These are phyloP conservation scores for Thalassarche chlororhynchos DNA, from an alignment of 2,113 vertebrate genomes.

Conservation along the genomic window DNA sequence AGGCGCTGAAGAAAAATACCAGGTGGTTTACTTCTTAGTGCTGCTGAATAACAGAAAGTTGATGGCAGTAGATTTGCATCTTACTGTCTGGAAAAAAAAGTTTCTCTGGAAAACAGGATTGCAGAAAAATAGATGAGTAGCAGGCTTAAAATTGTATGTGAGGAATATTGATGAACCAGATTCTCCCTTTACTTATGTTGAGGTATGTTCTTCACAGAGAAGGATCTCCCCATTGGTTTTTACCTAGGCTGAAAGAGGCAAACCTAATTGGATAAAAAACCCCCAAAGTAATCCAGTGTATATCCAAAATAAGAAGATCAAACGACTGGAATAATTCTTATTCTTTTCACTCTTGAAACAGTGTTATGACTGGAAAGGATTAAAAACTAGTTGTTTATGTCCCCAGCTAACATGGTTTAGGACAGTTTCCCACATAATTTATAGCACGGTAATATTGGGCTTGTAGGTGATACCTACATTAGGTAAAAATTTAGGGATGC, in stretches of 20 bases:
- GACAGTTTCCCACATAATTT: background rate
- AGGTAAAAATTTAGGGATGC: background rate
- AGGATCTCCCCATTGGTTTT: background rate
- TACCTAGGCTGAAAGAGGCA: background rate
- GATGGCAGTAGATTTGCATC: slow-evolving; percentile 43
- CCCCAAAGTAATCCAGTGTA: background rate
- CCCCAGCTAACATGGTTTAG: background rate
- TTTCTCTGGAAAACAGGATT: background rate
- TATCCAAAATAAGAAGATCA: slow-evolving; percentile 37
- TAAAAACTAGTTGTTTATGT: slow-evolving; percentile 17
- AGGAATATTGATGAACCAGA: background rate
- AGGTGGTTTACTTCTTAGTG: slow-evolving; percentile 36
- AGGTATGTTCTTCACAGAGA: background rate
- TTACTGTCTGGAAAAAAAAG: background rate
- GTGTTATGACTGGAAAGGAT: background rate
- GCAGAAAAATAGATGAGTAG: background rate
- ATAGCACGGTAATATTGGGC: background rate
- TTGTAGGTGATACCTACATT: background rate
- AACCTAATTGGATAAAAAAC: background rate
- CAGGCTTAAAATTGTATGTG: background rate
- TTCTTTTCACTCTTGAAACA: background rate
- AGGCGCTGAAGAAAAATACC: slow-evolving; percentile 46
- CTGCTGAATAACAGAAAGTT: slow-evolving; percentile 23
- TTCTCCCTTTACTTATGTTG: background rate
- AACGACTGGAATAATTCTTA: background rate